phyloP scores from a whole-genome alignment of 2,888 invertebrate species.

The Choristoneura rosaceana region DNA sequence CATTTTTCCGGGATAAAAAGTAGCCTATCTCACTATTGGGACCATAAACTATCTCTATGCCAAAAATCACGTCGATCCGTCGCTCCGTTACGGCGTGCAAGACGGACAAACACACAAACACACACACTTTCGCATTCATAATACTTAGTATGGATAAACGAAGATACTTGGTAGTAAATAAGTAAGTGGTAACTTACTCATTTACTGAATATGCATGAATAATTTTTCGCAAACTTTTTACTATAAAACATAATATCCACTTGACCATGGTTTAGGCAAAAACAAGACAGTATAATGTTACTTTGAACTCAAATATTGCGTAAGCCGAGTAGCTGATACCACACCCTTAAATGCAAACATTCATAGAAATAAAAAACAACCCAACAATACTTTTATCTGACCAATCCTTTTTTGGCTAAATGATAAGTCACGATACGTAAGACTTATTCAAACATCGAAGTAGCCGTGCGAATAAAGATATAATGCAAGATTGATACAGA shows the following conservation, averaged over 20 bases:
- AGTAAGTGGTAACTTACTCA: too few species aligned
- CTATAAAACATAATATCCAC: background rate
- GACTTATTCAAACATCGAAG: background rate
- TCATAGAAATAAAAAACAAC: background rate
- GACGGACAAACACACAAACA: too few species aligned
- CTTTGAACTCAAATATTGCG: background rate
- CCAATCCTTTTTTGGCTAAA: slow-evolving; percentile 4
- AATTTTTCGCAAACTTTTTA: too few species aligned
- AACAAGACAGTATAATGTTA: background rate
- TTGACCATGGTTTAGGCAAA: background rate
- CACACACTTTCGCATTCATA: too few species aligned
- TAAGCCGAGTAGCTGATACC: background rate
- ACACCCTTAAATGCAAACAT: background rate
- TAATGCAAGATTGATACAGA: background rate
- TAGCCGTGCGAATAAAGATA: background rate
- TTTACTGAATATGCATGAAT: too few species aligned
- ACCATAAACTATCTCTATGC: too few species aligned
- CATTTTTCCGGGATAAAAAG: too few species aligned
- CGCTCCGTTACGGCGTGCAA: too few species aligned
- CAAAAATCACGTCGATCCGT: too few species aligned
- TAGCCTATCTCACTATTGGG: too few species aligned
- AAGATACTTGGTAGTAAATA: too few species aligned
- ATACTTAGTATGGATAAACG: too few species aligned
- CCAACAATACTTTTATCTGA: background rate
- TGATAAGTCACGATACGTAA: background rate